A percentile compares a stretch with the other conserved stretches of the same genome.
Conservation (phyloP, 2,797 vertebrate species). For the Gymnoscopelus braueri region DNA sequence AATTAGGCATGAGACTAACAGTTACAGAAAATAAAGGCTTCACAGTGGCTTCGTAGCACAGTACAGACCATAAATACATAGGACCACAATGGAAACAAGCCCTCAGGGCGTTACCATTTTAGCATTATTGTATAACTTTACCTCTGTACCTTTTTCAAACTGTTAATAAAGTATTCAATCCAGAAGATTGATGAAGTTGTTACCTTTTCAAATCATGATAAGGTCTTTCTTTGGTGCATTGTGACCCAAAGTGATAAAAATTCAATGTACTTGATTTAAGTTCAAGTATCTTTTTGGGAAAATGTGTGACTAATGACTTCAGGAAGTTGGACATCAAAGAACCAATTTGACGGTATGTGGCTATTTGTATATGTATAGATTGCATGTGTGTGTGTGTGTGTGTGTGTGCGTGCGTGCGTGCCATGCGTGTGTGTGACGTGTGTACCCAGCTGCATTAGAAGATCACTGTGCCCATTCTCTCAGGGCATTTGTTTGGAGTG, state of each 20-base stretch:
- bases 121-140: no score
- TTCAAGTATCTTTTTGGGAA: conserved; percentile 25
- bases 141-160: no score
- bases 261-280: not conserved
- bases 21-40: no score
- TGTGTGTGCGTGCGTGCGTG: conserved; percentile 28
- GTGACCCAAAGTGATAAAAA: conserved; percentile 23
- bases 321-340: conserved; percentile 25
- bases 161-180: no score
- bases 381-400: conserved; percentile 23
- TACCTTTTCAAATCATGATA: conserved; percentile 8
- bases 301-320: conserved; percentile 35
- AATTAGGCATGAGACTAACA: no score
- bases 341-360: conserved; percentile 18
- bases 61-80: no score
- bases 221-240: not conserved
- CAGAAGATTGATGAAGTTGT: not conserved
- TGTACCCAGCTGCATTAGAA: conserved; percentile 79
- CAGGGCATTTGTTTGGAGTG: conserved; percentile 75
- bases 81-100: no score
- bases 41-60: no score
- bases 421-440: conserved; percentile 49
- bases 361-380: conserved; percentile 7
- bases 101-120: no score
- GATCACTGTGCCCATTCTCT: conserved; percentile 63